Evolutionary conservation across 2,797 vertebrate genomes (phyloP).

Genomic region (Podarcis lilfordi): DNA sequence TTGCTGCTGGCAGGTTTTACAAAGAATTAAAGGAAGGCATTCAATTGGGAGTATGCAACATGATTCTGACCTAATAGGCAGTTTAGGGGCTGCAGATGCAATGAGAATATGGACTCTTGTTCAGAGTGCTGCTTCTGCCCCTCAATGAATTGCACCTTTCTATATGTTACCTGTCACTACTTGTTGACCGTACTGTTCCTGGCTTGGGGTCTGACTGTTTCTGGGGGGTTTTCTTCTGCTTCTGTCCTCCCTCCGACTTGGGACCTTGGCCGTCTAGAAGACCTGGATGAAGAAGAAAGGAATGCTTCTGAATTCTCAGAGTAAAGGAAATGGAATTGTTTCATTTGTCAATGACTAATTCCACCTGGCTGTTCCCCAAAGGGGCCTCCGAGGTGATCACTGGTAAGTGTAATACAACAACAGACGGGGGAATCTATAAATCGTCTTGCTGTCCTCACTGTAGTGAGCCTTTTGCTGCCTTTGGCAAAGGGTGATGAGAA

Average conservation of each 20-base stretch:
- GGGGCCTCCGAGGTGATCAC: not conserved
- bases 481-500: not conserved
- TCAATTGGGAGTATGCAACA: not conserved
- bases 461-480: no score
- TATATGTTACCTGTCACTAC: constrained; percentile 87
- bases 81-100: no score
- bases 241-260: constrained; percentile 85
- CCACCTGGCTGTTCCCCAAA: not conserved
- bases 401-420: not conserved
- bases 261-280: constrained; percentile 86
- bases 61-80: not conserved
- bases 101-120: not conserved
- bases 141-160: not conserved
- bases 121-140: not conserved
- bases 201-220: constrained; percentile 86
- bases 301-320: not conserved
- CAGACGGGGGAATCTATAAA: no score
- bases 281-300: constrained; percentile 77
- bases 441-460: no score
- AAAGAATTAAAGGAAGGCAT: not conserved
- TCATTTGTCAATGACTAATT: not conserved
- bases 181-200: constrained; percentile 83
- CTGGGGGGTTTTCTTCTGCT: constrained; percentile 84
- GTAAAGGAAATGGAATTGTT: no score
- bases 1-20: no score